phyloP scores from a whole-genome alignment of 2,888 invertebrate genomes.

The Xylophagus ater region DNA sequence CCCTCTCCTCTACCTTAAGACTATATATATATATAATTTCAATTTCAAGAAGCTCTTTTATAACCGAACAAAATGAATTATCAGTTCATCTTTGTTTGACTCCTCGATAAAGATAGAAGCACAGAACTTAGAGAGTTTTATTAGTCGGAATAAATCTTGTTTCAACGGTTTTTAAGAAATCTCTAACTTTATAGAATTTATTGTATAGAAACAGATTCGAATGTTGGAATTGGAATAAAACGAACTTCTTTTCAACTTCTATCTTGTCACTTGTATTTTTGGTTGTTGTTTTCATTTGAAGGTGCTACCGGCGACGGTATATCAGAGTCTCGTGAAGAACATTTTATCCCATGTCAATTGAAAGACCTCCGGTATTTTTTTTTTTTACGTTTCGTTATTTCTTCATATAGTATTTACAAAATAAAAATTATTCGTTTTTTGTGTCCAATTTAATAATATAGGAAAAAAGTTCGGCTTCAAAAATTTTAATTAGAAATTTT shows the following conservation, averaged over 20 bases:
- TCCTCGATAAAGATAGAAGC: conserved; percentile 15
- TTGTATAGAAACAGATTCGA: too few species aligned
- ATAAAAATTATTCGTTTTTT: too few species aligned
- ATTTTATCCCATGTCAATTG: conserved; percentile 11
- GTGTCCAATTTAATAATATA: conserved; percentile 10
- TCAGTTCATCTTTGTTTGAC: conserved; percentile 15
- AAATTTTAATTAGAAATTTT: conserved; percentile 14
- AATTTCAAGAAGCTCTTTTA: too few species aligned
- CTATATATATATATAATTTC: too few species aligned
- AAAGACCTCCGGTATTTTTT: conserved; percentile 6
- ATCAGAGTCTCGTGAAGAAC: conserved; percentile 11
- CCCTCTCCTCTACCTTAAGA: too few species aligned
- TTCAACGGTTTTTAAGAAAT: conserved; percentile 10
- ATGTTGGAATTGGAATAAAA: too few species aligned
- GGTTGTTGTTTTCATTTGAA: conserved; percentile 5
- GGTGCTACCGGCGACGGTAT: conserved; percentile 10
- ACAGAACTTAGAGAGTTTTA: conserved; percentile 20
- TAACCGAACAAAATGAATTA: conserved; percentile 15
- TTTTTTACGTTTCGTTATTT: too few species aligned
- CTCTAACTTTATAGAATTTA: too few species aligned
- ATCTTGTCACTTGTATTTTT: conserved; percentile 3
- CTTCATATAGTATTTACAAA: too few species aligned
- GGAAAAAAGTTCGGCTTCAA: conserved; percentile 4
- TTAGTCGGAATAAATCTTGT: conserved; percentile 25
- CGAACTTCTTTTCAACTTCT: background rate